phyloP scores from a whole-genome alignment of 1,140 invertebrate genomes.

The Drosophila watanabei region DNA sequence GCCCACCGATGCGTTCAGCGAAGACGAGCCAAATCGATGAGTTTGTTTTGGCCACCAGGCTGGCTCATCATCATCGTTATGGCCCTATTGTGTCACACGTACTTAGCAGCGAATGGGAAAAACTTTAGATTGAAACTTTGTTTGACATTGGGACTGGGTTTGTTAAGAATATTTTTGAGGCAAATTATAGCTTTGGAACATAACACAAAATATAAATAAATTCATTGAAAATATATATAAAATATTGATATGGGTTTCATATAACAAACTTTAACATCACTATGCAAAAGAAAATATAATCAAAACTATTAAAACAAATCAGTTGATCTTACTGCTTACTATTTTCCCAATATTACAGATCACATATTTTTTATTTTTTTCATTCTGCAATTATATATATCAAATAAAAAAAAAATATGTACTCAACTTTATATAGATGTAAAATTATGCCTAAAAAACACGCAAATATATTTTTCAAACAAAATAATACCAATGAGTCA shows the following conservation, averaged over 20 bases:
- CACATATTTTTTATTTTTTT: no score
- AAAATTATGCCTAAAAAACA: not conserved
- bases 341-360: no score
- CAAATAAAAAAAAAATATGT: not conserved
- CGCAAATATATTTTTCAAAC: not conserved
- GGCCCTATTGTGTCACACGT: slow-evolving; percentile 21
- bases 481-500: not conserved
- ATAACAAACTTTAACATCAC: no score
- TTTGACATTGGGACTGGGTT: not conserved
- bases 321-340: no score
- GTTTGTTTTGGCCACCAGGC: slow-evolving; percentile 17
- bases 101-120: slow-evolving; percentile 3
- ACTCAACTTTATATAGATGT: not conserved
- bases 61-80: slow-evolving; percentile 28
- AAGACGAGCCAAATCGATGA: slow-evolving; percentile 48
- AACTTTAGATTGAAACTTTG: not conserved
- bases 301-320: no score
- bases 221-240: no score
- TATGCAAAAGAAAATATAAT: no score
- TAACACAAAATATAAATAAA: no score
- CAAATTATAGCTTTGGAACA: no score
- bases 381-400: not conserved
- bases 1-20: slow-evolving; percentile 26
- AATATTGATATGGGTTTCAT: no score
- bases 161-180: not conserved